Percentiles rank a stretch among this genome's conserved stretches.
These are phyloP conservation scores for Lasioglossum morio DNA, from an alignment of 2,888 invertebrate species.

Conservation along the genomic window DNA sequence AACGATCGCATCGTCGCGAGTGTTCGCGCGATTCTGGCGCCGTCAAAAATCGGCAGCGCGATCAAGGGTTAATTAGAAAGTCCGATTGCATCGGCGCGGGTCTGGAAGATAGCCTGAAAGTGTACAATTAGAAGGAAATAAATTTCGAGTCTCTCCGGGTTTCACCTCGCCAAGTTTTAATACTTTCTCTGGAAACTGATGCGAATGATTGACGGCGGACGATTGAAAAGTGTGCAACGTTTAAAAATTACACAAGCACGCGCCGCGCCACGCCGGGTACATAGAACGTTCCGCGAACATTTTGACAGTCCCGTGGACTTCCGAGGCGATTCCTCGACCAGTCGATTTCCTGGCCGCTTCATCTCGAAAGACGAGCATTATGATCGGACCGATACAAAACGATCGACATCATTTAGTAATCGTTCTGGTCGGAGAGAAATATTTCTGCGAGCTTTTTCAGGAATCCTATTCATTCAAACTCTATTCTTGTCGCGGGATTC, in stretches of 20 bases:
- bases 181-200: slow-evolving; percentile 17
- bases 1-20: background rate
- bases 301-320: background rate
- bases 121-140: slow-evolving; percentile 7
- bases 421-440: background rate
- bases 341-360: background rate
- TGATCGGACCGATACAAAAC: background rate
- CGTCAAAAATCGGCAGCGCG: slow-evolving; percentile 10
- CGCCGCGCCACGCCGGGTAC: background rate
- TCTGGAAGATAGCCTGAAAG: background rate
- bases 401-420: background rate
- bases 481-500: slow-evolving; percentile 1
- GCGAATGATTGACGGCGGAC: background rate
- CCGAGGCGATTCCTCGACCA: background rate
- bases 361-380: background rate
- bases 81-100: slow-evolving; percentile 3
- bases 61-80: slow-evolving; percentile 34
- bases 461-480: background rate
- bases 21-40: background rate
- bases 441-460: background rate
- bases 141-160: slow-evolving; percentile 12
- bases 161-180: background rate
- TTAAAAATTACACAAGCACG: background rate
- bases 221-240: background rate
- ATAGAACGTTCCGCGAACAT: background rate